Conservation (phyloP, 2,888 invertebrate species). For the Chrysomela aeneicollis region DNA sequence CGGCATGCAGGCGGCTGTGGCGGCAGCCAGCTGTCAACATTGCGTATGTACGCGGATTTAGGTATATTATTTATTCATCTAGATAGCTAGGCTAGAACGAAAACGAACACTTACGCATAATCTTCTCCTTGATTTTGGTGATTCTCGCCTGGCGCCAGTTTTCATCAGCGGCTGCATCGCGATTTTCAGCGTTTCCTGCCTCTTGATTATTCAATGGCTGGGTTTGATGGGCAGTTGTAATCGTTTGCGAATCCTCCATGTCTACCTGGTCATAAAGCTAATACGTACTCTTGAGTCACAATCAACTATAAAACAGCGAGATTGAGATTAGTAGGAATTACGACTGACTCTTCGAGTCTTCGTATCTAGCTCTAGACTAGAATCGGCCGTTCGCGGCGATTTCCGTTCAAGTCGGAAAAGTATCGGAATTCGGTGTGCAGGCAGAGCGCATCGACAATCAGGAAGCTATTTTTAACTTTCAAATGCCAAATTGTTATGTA, state of each 20-base stretch:
- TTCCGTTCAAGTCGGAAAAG: background rate
- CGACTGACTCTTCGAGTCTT: too few relatives aligned
- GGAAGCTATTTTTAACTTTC: background rate
- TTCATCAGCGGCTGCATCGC: background rate
- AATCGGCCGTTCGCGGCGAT: background rate
- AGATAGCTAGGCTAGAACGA: background rate
- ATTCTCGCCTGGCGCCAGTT: constrained; percentile 23
- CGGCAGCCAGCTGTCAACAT: background rate
- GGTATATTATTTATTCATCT: too few relatives aligned
- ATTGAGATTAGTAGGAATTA: too few relatives aligned
- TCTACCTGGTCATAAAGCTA: constrained; percentile 21
- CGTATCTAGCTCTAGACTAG: constrained; percentile 15
- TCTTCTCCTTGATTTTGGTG: constrained; percentile 43
- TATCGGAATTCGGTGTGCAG: too few relatives aligned
- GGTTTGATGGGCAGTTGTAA: constrained; percentile 20
- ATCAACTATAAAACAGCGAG: too few relatives aligned
- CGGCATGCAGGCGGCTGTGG: too few relatives aligned
- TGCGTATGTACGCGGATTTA: too few relatives aligned
- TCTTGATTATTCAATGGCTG: constrained; percentile 22
- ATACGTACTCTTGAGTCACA: too few relatives aligned
- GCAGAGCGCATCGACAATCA: background rate
- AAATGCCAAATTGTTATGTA: background rate
- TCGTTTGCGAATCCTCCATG: constrained; percentile 33
- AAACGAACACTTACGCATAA: constrained; percentile 44
- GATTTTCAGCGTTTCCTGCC: constrained; percentile 15